Conservation (phyloP, 2,113 vertebrate species). For the Atrichornis clamosus region DNA sequence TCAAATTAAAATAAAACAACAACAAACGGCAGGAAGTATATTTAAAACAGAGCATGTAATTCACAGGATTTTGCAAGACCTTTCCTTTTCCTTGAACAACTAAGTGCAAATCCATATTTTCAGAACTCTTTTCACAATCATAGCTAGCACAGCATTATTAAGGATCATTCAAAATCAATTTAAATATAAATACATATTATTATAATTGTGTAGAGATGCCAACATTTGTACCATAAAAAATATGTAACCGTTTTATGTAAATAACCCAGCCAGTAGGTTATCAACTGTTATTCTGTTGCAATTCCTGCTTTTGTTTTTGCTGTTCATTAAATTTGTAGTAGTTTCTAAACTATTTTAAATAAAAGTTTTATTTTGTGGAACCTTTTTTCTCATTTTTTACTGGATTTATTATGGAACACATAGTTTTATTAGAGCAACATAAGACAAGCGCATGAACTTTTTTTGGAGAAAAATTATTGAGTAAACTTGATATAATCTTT, state of each 20-base stretch:
- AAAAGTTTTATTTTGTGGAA: background rate
- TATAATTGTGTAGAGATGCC: background rate
- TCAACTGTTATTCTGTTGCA: background rate
- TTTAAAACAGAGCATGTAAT: background rate
- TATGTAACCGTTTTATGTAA: background rate
- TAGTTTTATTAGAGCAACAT: background rate
- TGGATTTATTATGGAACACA: background rate
- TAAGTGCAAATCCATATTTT: background rate
- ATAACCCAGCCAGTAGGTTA: background rate
- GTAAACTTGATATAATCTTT: background rate
- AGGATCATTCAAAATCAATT: background rate
- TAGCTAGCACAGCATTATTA: background rate
- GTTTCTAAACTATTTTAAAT: background rate
- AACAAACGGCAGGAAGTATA: background rate
- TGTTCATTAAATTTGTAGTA: background rate
- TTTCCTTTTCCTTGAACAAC: background rate
- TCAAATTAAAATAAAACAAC: background rate
- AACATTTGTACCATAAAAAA: background rate
- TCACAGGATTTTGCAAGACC: background rate
- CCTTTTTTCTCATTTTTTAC: background rate
- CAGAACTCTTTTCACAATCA: background rate
- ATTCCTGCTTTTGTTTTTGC: background rate
- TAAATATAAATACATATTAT: background rate
- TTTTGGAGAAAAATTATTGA: background rate
- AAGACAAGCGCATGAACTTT: background rate